A percentile compares a stretch with the other conserved stretches of the same genome.
Conservation (phyloP, 1,140 invertebrate species). For the Megathymus violae region DNA sequence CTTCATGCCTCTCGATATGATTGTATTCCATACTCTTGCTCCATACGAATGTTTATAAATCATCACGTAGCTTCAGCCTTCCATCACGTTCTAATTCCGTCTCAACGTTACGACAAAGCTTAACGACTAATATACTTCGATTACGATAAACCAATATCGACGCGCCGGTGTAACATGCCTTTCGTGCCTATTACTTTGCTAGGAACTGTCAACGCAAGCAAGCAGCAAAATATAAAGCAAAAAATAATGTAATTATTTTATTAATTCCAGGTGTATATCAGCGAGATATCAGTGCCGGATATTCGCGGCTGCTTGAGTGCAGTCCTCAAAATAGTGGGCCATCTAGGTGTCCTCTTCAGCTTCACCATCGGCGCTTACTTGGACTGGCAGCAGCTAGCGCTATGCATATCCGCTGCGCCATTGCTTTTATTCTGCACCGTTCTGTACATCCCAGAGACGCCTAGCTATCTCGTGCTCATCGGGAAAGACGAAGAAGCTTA, state of each 20-base stretch:
- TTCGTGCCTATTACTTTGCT: too few species aligned
- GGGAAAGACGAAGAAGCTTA: conserved; percentile 88
- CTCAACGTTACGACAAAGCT: too few species aligned
- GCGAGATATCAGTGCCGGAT: conserved; percentile 94
- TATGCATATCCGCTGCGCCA: conserved; percentile 90
- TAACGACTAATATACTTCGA: too few species aligned
- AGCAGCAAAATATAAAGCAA: too few species aligned
- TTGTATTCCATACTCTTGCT: too few species aligned
- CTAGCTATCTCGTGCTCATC: conserved; percentile 86
- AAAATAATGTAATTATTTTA: conserved; percentile 22
- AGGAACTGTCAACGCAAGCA: too few species aligned
- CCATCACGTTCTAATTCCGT: too few species aligned
- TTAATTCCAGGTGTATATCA: conserved; percentile 92
- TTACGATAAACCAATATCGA: too few species aligned
- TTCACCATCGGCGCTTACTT: conserved; percentile 93
- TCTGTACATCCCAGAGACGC: conserved; percentile 88
- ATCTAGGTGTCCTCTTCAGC: conserved; percentile 92
- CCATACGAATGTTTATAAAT: too few species aligned
- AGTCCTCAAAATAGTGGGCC: conserved; percentile 92
- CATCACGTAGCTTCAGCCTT: too few species aligned
- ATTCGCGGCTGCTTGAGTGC: conserved; percentile 94
- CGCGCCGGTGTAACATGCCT: too few species aligned
- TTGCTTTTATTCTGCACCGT: conserved; percentile 84
- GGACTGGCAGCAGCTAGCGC: conserved; percentile 92
- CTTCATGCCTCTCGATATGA: too few species aligned